Evolutionary conservation across 1,140 invertebrate species (phyloP).

Genomic region (Sipha flava): DNA sequence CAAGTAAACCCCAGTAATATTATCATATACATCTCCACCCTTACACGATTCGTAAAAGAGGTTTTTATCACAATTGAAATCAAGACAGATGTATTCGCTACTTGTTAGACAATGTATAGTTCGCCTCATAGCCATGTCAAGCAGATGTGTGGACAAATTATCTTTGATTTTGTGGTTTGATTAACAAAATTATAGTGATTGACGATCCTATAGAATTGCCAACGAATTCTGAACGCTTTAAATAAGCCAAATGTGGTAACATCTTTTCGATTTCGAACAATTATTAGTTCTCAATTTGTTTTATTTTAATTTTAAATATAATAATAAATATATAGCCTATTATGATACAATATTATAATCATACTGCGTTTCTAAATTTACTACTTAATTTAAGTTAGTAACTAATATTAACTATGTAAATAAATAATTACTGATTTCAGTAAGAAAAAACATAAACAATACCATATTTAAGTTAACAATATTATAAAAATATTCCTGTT

Average conservation of each 20-base stretch:
- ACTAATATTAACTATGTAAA: no score
- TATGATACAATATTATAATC: no score
- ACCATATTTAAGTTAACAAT: no score
- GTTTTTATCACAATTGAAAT: slow-evolving; percentile 11
- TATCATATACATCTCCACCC: not conserved
- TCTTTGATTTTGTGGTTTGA: not conserved
- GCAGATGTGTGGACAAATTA: not conserved
- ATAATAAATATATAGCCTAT: no score
- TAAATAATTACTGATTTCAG: no score
- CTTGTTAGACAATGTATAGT: not conserved
- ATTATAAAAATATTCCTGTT: no score
- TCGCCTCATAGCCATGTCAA: not conserved
- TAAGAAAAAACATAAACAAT: no score
- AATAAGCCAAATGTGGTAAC: not conserved
- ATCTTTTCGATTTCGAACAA: not conserved
- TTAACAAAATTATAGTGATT: not conserved
- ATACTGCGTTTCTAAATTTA: no score
- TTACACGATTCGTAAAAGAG: not conserved
- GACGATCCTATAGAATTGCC: not conserved
- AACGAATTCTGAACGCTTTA: not conserved
- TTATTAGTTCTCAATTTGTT: no score
- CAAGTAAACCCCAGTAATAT: not conserved
- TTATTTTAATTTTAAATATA: no score
- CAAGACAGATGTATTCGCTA: slow-evolving; percentile 2
- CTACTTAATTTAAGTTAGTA: no score